phyloP scores from a whole-genome alignment of 1,140 invertebrate species.

The Drosophila bipectinata region DNA sequence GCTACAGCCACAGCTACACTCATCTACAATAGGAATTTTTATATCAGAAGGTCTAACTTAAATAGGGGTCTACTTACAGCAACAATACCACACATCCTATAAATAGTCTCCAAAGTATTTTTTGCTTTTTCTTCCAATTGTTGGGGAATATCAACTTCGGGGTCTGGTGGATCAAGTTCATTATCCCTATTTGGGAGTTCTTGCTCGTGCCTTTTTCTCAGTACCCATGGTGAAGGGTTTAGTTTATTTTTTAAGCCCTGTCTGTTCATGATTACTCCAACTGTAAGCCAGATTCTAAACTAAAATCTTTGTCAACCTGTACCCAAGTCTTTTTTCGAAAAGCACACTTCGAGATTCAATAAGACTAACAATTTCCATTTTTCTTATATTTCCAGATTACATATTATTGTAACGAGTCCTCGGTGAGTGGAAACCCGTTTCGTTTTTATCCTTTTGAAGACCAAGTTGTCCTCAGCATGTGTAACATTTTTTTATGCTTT shows the following conservation, averaged over 20 bases:
- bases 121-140: too few relatives aligned
- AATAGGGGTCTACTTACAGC: neutral
- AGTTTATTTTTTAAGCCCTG: neutral
- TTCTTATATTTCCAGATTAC: slow-evolving; percentile 18
- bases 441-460: neutral
- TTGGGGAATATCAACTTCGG: too few relatives aligned
- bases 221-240: neutral
- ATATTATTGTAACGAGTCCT: neutral
- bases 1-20: neutral
- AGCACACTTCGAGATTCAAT: neutral
- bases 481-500: slow-evolving; percentile 28
- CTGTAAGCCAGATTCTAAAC: neutral
- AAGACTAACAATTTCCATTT: neutral
- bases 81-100: neutral
- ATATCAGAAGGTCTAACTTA: neutral
- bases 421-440: slow-evolving; percentile 22
- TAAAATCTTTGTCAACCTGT: neutral
- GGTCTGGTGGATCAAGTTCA: too few relatives aligned
- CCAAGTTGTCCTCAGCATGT: neutral
- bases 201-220: too few relatives aligned
- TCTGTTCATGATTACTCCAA: neutral
- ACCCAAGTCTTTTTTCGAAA: neutral
- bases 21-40: neutral
- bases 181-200: too few relatives aligned
- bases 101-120: neutral